Evolutionary conservation across 1,140 invertebrate genomes (phyloP), one percentile per base, ranked within the genome.

Genomic region (Micrasema longulum): DNA sequence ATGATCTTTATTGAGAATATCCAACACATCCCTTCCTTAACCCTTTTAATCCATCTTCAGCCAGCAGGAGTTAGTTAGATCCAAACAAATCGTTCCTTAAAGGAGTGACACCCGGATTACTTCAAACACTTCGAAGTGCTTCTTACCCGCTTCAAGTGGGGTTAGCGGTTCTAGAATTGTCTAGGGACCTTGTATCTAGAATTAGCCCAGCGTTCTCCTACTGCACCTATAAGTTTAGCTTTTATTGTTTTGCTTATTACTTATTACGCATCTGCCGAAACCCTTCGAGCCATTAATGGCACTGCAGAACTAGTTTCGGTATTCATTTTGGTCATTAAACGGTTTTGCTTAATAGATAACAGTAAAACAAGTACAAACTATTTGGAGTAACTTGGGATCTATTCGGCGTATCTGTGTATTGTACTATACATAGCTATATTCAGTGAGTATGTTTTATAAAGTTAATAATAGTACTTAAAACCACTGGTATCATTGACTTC

Each of bases 121-220:
- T 64, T 22, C 10, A 47, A 23, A 60, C 20, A 64, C 60, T 64
- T 64, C 38, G 45, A 63, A 64, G 41, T 23, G 48, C 43, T 72
- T 52, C 55, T 53, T 45, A 72, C 71, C 71, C 71, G 55, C 64
- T 68, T 72, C 71, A 72, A 68, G 71, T 16, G 43, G 71, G 41
- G 65, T 72, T 72, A 72, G 64, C 63, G 60, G 71, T 72, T 60
- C 60, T 11, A 48, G 71, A 68, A 63, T 72, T 68, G 68, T 36
- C 55, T 36, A n/a, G 64, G 41, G 71, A 68, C 60, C 14, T 69
- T 45, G 48, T 50, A 38, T 41, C 43, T 20, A 22, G 52, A 48
- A 52, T 52, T 20, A 48, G 43, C 43, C n/a, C 43, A 9, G 14
- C 63, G n/a, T 12, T 3, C 22, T 23, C 12, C 12, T 22, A 53